Base-by-base conservation (phyloP, 2,113 vertebrate genomes). In the Neolamprologus brichardi region DNA sequence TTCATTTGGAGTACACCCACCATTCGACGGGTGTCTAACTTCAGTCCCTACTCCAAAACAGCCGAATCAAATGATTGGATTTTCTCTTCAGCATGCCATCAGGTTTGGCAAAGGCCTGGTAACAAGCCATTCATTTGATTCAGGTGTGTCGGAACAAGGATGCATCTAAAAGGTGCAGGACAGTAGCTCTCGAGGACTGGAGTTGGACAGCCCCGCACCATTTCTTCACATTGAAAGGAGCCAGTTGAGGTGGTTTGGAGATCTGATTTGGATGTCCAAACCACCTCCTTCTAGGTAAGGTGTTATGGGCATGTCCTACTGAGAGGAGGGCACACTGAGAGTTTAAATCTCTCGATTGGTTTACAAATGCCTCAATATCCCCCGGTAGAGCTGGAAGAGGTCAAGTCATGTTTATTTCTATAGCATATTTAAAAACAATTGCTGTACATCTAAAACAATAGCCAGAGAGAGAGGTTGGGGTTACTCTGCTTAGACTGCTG, bases 371-470 rank as follows among this genome's bases (percentile, higher is more conserved):
- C 15, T 34, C 32, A 67, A 20, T 20, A 37, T 37, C 3, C 3
- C 32, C 18, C 1, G 6, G 60, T 37, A 64, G 2, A 64, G 6
- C 60, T 64, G 60, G 4, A 64, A 37, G 30, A 37, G 10, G 17
- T 37, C 30, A 64, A n/a, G 60, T 37, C 30, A n/a, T 64, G 30
- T 64, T 64, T 37, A 64, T 64, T 64, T 64, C 17, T n/a, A 64
- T 37, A n/a, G 30, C 60, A 37, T 64, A 37, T 12, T 64, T 64
- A 0, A 64, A 5, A n/a, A 37, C 30, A 64, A n/a, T 37, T 64
- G 11, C 37, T 72, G 37, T 41, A 70, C 32, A 64, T 64, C 6
- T 64, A 64, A 64, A 64, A 64, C 32, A n/a, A 1, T 15, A 41
- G 37, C 20, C 13, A 44, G 20, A 25, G 64, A 70, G 20, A 4